Evolutionary conservation across 2,113 vertebrate species (phyloP).

Genomic region (Muscicapa adusta): DNA sequence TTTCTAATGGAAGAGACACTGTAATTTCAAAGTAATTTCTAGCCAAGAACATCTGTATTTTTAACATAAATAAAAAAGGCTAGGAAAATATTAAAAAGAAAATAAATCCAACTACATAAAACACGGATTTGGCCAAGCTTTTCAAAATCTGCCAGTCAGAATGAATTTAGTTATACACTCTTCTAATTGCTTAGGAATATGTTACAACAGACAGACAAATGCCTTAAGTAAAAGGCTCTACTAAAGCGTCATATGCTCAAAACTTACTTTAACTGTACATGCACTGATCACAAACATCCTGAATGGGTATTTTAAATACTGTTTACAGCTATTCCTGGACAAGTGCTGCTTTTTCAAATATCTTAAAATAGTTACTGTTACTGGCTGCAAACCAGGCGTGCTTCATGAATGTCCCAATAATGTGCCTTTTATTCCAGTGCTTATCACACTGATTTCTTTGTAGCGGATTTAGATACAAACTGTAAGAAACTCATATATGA

Average conservation of each 20-base stretch:
- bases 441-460: constrained; percentile 38
- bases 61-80: neutral
- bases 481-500: neutral
- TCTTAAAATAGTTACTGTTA: constrained; percentile 53
- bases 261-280: constrained; percentile 49
- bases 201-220: constrained; percentile 34
- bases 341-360: constrained; percentile 56
- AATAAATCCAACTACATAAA: neutral
- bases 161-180: constrained; percentile 34
- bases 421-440: constrained; percentile 27
- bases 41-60: neutral
- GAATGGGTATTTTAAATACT: constrained; percentile 21
- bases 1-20: neutral
- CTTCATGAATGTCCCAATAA: constrained; percentile 44
- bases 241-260: neutral
- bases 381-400: constrained; percentile 21
- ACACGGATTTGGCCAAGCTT: neutral
- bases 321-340: constrained; percentile 44
- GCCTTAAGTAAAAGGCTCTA: constrained; percentile 24
- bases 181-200: constrained; percentile 30
- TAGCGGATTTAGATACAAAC: constrained; percentile 29
- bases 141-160: constrained; percentile 26
- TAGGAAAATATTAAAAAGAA: neutral
- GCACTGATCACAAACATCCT: constrained; percentile 27
- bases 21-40: neutral